Base-by-base conservation (phyloP, 2,888 invertebrate species). In the Cacoxenus indagator region DNA sequence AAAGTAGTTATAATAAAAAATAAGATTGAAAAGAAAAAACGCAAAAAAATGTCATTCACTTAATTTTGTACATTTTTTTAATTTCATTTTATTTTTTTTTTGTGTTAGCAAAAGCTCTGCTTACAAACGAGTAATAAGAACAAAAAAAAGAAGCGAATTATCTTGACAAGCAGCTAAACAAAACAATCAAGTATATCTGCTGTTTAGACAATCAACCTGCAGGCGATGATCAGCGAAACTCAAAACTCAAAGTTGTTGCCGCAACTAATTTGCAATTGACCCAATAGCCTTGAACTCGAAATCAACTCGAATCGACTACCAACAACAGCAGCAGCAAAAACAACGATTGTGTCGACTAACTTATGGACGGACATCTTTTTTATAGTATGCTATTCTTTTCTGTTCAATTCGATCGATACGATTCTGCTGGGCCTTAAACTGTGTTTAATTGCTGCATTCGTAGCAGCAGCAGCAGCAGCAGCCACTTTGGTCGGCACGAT, bases 221-320 rank as follows among this genome's bases (percentile, higher is more conserved):
- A 72, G 82, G 81, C 82, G 64, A 75, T 70, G 51, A 48, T 26
- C 14, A 54, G 17, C 57, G 37, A 37, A 37, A 37, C 37, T 37
- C 37, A 37, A 22, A 51, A 48, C n/a, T 51, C 51, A 55, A 66
- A 55, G 57, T 55, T 29, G 24, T 22, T 43, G 55, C 46, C 37
- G 57, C 65, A 68, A 64, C 62, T 70, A 81, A 82, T 76, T 83
- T 75, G 74, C 82, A 75, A 74, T 69, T 81, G 81, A 81, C 81
- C 81, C 83, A 81, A 72, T 84, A 84, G 82, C 81, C 81, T 81
- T 81, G 81, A 81, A 84, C 81, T 84, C 84, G 75, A 82, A 75
- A 62, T 43, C n/a, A 24, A 51, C 51, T 19, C 19, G 51, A 51
- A 55, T 9, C 31, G 22, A 43, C 61, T 17, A 82, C 75, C 75